These are phyloP conservation scores for Erebia epiphron DNA, from an alignment of 2,888 invertebrate species.

Conservation along the genomic window DNA sequence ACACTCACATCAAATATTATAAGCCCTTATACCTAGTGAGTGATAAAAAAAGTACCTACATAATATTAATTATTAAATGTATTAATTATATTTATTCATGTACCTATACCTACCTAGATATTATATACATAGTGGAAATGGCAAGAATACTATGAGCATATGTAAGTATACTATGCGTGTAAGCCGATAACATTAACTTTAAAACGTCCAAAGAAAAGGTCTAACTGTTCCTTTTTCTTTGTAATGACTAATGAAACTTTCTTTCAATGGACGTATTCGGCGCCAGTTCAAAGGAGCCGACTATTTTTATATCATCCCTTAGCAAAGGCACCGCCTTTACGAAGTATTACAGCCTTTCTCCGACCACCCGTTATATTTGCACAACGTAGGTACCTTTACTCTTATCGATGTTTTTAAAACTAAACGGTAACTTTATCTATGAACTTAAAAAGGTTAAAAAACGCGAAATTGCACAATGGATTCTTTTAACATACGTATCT, in stretches of 20 bases:
- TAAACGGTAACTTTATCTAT: conserved; percentile 49
- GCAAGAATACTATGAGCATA: neutral
- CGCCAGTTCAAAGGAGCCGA: conserved; percentile 66
- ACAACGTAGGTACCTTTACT: conserved; percentile 50
- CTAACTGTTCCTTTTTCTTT: conserved; percentile 47
- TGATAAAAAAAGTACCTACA: too few relatives aligned
- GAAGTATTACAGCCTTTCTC: conserved; percentile 54
- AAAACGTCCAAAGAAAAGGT: conserved; percentile 33
- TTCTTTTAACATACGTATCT: conserved; percentile 19
- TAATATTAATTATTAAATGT: too few relatives aligned
- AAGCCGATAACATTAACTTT: conserved; percentile 27
- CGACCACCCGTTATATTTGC: conserved; percentile 65
- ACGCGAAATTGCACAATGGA: conserved; percentile 47
- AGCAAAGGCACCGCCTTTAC: conserved; percentile 66
- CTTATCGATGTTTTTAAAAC: conserved; percentile 54
- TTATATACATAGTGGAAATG: neutral
- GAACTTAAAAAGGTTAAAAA: conserved; percentile 40
- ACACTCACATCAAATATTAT: too few relatives aligned
- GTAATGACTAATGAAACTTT: conserved; percentile 73
- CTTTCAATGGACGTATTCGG: conserved; percentile 54
- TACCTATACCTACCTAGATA: too few relatives aligned
- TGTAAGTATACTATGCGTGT: too few relatives aligned
- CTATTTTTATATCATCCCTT: conserved; percentile 66
- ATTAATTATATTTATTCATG: too few relatives aligned
- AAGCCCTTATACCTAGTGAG: too few relatives aligned